Base-by-base conservation (phyloP, 2,888 invertebrate species). In the Gandaritis pyraliata region DNA sequence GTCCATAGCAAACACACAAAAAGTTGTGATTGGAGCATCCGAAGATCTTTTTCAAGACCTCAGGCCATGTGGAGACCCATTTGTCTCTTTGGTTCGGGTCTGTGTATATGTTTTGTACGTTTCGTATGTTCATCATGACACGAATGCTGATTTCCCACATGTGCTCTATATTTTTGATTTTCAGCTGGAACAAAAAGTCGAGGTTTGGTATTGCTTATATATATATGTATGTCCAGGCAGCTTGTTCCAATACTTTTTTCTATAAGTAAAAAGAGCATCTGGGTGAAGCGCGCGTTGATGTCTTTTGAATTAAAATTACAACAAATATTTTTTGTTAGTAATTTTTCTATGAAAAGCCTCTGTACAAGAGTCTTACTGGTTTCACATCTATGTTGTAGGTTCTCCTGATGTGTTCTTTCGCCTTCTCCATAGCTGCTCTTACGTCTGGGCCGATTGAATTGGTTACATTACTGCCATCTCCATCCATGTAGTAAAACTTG, bases 401-500 rank as follows among this genome's bases (percentile, higher is more conserved):
- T 4, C 83, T 81, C 69, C 93, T 88, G 2, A 96, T 86, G 71
- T 94, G 92, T 15, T 81, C 74, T 46, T 91, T 89, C 1, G 94
- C 91, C 75, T 88, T 93, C 5, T 87, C 81, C 80, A 95, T 93
- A 3, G 94, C 94, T 16, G 77, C 82, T 71, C 90, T 93, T 3
- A 95, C 93, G 59, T 96, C 94, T 6, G 88, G 75, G 39, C 94
- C 92, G 0, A 96, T 93, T 2, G 91, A 82, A 60, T 93, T 92
- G 1, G 94, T 93, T 53, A 96, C 89, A 23, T 94, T 93, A 54
- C 95, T 94, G 4, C 94, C 95, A 70, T 96, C 96, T 65, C 96
- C 95, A 70, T 96, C 95, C 94, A 97, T 95, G 78, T 96, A 97
- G 80, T 94, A 97, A 72, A 96, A 94, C 63, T 94, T 95, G 36